phyloP scores from a whole-genome alignment of 2,797 vertebrate genomes.

The Hephaestus fuliginosus region DNA sequence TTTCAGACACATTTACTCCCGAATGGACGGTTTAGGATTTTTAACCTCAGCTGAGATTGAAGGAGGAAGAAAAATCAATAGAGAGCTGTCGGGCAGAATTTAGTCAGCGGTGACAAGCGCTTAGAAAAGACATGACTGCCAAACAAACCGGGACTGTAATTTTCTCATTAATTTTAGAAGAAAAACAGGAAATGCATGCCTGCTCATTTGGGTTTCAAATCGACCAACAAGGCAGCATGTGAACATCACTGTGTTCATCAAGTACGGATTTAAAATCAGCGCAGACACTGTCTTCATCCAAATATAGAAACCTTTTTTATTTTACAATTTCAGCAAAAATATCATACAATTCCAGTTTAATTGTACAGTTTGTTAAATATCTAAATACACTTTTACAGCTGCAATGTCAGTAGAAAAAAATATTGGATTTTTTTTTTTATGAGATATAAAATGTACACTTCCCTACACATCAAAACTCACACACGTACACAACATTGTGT shows the following conservation, averaged over 20 bases:
- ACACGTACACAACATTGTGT: slow-evolving; percentile 53
- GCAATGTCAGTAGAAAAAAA: slow-evolving; percentile 84
- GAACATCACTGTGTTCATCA: background rate
- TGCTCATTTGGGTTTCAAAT: background rate
- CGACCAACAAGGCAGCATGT: too few relatives aligned
- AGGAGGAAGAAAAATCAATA: background rate
- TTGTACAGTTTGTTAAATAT: slow-evolving; percentile 84
- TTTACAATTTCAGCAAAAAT: slow-evolving; percentile 85
- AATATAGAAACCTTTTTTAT: slow-evolving; percentile 86
- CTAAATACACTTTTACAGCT: slow-evolving; percentile 85
- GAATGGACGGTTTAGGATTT: background rate
- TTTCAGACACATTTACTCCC: background rate
- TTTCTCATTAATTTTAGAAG: background rate
- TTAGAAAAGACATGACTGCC: background rate
- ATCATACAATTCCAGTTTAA: slow-evolving; percentile 83
- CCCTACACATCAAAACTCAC: slow-evolving; percentile 52
- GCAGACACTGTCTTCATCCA: slow-evolving; percentile 66
- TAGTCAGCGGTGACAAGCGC: background rate
- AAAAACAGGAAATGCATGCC: background rate
- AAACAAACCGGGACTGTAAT: background rate
- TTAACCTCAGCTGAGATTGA: background rate
- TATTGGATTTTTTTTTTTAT: slow-evolving; percentile 58
- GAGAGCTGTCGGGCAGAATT: background rate
- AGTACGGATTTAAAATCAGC: background rate
- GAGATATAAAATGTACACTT: slow-evolving; percentile 81